Percentiles rank a stretch among this genome's conserved stretches.
Evolutionary conservation across 2,888 invertebrate species (phyloP).

Genomic region (Sylvicola fuscatus): DNA sequence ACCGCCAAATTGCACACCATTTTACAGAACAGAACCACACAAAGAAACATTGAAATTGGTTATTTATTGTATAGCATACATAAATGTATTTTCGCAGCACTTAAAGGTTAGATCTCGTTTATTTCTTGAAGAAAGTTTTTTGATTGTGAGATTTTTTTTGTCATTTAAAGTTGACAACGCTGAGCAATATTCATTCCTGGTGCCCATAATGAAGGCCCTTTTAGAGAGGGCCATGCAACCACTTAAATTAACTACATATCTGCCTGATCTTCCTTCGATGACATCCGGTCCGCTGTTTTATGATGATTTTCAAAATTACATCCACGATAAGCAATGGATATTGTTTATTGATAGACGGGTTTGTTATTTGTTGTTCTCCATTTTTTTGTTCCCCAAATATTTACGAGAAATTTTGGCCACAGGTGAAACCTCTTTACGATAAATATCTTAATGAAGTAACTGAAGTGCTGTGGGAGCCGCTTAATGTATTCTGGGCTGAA

Average conservation of each 20-base stretch:
- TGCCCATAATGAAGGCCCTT: conserved; percentile 38
- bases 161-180: conserved; percentile 23
- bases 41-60: conserved; percentile 32
- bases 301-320: conserved; percentile 35
- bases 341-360: conserved; percentile 31
- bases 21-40: conserved; percentile 31
- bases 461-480: conserved; percentile 28
- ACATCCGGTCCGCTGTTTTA: conserved; percentile 34
- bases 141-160: conserved; percentile 1
- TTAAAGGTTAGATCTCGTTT: conserved; percentile 19
- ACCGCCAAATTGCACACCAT: conserved; percentile 36
- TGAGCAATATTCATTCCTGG: conserved; percentile 37
- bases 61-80: conserved; percentile 29
- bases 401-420: conserved; percentile 11
- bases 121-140: background rate
- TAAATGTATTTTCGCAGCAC: conserved; percentile 24
- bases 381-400: too few relatives aligned
- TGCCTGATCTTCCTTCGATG: conserved; percentile 30
- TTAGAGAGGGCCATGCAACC: conserved; percentile 28
- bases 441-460: conserved; percentile 31
- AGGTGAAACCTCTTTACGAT: conserved; percentile 33
- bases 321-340: conserved; percentile 31
- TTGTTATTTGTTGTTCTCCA: conserved; percentile 10
- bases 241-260: conserved; percentile 20
- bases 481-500: conserved; percentile 36